Evolutionary conservation across 2,797 vertebrate genomes (phyloP).

Genomic region (Cynodonichthys magdalenae): DNA sequence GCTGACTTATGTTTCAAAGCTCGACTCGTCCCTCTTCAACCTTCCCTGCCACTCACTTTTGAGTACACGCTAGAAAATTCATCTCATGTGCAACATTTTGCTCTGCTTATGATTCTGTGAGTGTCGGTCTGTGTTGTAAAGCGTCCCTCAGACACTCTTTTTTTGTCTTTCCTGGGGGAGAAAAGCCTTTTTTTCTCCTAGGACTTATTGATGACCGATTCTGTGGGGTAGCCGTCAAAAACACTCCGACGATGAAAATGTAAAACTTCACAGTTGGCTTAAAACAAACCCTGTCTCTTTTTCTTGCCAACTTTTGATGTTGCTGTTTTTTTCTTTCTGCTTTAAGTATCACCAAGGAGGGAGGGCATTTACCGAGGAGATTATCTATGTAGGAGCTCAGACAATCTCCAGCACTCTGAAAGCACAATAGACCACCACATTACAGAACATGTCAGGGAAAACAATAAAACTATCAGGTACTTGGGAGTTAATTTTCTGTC

Average conservation of each 20-base stretch:
- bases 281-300: conserved; percentile 15
- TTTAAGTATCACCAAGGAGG: conserved; percentile 43
- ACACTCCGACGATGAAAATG: conserved; percentile 21
- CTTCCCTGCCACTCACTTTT: conserved; percentile 37
- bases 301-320: conserved; percentile 37
- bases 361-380: conserved; percentile 61
- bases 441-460: conserved; percentile 28
- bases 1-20: conserved; percentile 28
- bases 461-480: too few relatives aligned
- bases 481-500: not conserved
- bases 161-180: conserved; percentile 19
- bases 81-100: conserved; percentile 31
- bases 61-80: conserved; percentile 22
- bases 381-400: conserved; percentile 64
- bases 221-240: conserved; percentile 19
- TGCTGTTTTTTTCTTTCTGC: conserved; percentile 43
- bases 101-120: conserved; percentile 30
- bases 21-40: conserved; percentile 27
- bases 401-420: conserved; percentile 50
- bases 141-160: conserved; percentile 35
- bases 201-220: conserved; percentile 17
- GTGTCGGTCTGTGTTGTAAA: conserved; percentile 25
- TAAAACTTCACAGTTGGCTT: conserved; percentile 32
- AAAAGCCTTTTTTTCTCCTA: conserved; percentile 14
- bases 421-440: conserved; percentile 42